phyloP scores from a whole-genome alignment of 2,113 vertebrate genomes.

The Prochilodus magdalenae region DNA sequence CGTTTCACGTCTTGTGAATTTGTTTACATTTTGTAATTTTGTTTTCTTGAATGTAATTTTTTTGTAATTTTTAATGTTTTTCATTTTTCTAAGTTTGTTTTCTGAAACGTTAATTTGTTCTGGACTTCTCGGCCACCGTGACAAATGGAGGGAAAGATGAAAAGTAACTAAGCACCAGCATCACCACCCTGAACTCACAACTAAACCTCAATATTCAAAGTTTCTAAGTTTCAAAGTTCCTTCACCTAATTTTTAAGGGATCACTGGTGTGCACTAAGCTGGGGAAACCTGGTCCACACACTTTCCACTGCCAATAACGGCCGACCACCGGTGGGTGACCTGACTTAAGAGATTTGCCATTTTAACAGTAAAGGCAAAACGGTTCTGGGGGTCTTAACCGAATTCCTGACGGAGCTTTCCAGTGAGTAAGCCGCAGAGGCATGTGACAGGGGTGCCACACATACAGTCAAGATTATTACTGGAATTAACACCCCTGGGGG shows the following conservation, averaged over 20 bases:
- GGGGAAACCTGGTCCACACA: not conserved
- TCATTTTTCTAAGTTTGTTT: no score
- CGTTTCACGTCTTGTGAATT: no score
- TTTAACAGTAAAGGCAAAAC: conserved; percentile 23
- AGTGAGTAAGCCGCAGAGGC: conserved; percentile 19
- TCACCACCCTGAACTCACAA: no score
- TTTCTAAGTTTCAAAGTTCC: no score
- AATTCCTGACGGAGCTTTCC: conserved; percentile 43
- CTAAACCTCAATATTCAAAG: no score
- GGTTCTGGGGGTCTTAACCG: conserved; percentile 29
- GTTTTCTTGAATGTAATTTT: no score
- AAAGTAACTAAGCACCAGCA: no score
- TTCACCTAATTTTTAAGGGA: not conserved
- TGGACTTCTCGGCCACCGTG: no score
- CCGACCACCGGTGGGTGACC: not conserved
- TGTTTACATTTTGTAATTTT: no score
- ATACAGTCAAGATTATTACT: conserved; percentile 42
- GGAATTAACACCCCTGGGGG: not conserved
- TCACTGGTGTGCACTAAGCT: not conserved
- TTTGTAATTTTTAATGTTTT: no score
- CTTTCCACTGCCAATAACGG: conserved; percentile 17
- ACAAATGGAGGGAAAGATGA: no score
- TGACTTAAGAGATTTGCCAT: conserved; percentile 44
- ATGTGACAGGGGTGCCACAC: conserved; percentile 37
- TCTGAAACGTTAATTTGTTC: no score